Percentiles rank a stretch among this genome's conserved stretches.
Evolutionary conservation across 2,113 vertebrate species (phyloP).

Genomic region (Brachyhypopomus gauderio): DNA sequence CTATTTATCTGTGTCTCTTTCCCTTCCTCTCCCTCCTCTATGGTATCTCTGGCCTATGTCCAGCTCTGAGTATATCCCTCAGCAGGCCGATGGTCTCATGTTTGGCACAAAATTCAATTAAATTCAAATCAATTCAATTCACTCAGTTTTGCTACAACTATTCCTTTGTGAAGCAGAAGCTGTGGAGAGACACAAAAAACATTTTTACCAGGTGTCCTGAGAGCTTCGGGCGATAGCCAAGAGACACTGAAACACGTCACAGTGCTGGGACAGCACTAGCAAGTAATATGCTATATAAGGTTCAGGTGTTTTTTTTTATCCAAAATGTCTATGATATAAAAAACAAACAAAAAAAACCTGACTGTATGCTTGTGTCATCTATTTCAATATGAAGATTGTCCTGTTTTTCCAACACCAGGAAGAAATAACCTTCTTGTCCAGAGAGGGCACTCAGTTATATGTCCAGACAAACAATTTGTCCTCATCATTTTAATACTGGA

Average conservation of each 20-base stretch:
- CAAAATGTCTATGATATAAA: too few relatives aligned
- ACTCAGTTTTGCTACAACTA: conserved; percentile 1
- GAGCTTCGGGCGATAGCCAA: conserved; percentile 3
- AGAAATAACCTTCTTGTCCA: too few relatives aligned
- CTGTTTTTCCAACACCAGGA: too few relatives aligned
- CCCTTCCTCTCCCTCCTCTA: background rate
- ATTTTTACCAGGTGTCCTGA: background rate
- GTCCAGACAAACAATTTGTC: too few relatives aligned
- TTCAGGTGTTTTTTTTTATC: too few relatives aligned
- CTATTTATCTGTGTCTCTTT: background rate
- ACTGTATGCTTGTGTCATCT: too few relatives aligned
- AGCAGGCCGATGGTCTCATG: conserved; percentile 18
- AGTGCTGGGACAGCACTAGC: background rate
- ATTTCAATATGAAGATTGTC: too few relatives aligned
- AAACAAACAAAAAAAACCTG: too few relatives aligned
- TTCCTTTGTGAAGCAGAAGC: conserved; percentile 1
- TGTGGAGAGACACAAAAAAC: background rate
- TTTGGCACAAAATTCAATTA: conserved; percentile 25
- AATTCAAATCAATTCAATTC: conserved; percentile 40
- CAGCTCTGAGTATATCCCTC: background rate
- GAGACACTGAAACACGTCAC: background rate
- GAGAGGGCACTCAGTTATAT: too few relatives aligned
- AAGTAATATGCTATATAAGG: background rate
- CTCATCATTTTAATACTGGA: too few relatives aligned
- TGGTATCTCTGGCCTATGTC: background rate